These are phyloP conservation scores for Andrena camellia DNA, from an alignment of 2,888 invertebrate species.

Conservation along the genomic window DNA sequence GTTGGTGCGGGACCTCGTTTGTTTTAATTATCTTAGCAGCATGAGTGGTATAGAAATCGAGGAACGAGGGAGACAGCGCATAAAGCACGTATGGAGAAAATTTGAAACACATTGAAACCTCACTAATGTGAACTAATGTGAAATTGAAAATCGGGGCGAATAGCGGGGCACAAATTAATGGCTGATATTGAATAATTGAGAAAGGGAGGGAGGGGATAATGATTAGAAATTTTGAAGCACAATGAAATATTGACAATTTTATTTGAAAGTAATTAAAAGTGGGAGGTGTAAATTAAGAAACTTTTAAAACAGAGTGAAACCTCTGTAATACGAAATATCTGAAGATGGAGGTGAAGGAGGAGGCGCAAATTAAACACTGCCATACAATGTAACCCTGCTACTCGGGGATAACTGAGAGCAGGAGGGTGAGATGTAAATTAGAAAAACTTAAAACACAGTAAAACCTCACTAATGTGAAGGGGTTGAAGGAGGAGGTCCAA, in stretches of 20 bases:
- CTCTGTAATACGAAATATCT: conserved; percentile 1
- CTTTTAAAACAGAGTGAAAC: not conserved
- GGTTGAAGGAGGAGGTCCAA: not conserved
- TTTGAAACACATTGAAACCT: not conserved
- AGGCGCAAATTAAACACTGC: not conserved
- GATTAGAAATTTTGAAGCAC: too few species aligned
- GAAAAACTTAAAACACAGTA: not conserved
- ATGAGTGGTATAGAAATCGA: not conserved
- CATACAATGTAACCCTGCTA: not conserved
- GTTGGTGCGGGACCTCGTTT: not conserved
- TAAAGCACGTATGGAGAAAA: too few species aligned
- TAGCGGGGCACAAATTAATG: not conserved
- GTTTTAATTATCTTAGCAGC: not conserved
- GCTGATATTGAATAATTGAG: conserved; percentile 1
- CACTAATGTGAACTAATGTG: not conserved
- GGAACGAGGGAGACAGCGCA: not conserved
- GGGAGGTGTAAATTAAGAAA: not conserved
- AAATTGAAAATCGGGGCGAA: not conserved
- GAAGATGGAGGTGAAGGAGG: too few species aligned
- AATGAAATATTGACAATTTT: too few species aligned
- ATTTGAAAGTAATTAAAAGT: too few species aligned
- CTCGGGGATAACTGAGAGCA: not conserved
- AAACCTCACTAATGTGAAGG: conserved; percentile 1
- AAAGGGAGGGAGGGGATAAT: not conserved
- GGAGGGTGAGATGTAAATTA: not conserved